These are phyloP conservation scores for Deilephila porcellus DNA, from an alignment of 2,888 invertebrate genomes.

Conservation along the genomic window DNA sequence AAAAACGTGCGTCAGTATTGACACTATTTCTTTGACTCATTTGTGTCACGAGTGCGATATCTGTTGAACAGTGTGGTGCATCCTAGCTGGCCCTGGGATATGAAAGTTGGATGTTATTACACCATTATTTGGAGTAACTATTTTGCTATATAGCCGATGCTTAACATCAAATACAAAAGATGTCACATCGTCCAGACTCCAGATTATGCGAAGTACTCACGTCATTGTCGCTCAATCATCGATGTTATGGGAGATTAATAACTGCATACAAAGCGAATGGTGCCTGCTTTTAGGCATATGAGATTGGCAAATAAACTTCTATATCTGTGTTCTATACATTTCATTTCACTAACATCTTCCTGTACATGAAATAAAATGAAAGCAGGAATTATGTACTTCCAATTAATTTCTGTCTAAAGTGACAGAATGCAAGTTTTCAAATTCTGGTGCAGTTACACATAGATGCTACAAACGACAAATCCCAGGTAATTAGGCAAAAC, in stretches of 20 bases:
- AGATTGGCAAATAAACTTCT: no score
- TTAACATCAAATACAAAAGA: no score
- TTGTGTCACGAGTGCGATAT: conserved; percentile 10
- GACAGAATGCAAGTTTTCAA: no score
- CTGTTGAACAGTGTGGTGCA: neutral
- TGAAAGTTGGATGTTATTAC: conserved; percentile 13
- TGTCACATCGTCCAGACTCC: neutral
- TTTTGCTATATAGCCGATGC: neutral
- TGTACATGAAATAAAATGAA: no score
- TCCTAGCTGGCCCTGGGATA: neutral
- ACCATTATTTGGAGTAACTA: neutral
- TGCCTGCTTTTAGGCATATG: neutral
- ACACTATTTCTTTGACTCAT: conserved; percentile 34
- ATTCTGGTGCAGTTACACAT: no score
- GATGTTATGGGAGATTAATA: neutral
- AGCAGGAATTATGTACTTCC: no score
- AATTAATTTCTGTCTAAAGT: no score
- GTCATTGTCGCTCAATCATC: neutral
- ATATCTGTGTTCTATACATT: no score
- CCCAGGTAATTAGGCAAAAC: no score
- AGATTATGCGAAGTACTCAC: neutral
- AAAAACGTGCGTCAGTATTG: conserved; percentile 10
- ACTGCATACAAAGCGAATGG: neutral
- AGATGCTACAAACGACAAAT: no score
- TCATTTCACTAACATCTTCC: no score